Percentiles rank a stretch among this genome's conserved stretches.
phyloP scores from a whole-genome alignment of 2,797 vertebrate genomes.

The Synaphobranchus kaupii region DNA sequence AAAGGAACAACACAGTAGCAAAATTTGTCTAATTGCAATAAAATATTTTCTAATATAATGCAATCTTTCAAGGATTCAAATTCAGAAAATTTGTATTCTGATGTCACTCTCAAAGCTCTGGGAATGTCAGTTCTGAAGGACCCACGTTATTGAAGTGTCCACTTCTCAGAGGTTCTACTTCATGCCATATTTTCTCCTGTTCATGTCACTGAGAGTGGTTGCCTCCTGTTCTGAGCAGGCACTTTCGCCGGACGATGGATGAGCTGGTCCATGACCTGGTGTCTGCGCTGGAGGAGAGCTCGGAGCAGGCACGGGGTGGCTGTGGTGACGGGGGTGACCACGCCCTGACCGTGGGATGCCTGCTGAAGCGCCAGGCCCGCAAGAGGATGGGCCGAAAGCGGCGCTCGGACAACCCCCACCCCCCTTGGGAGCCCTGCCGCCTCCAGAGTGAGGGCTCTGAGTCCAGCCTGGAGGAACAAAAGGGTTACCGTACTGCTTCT shows the following conservation, averaged over 20 bases:
- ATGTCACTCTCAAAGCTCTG: too few relatives aligned
- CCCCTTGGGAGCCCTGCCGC: slow-evolving; percentile 90
- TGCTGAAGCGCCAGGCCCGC: slow-evolving; percentile 91
- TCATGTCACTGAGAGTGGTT: not conserved
- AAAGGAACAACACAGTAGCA: too few relatives aligned
- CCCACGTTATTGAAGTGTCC: too few relatives aligned
- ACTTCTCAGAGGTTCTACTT: not conserved
- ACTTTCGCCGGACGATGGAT: slow-evolving; percentile 97
- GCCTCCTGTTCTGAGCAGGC: slow-evolving; percentile 67
- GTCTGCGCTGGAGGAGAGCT: slow-evolving; percentile 87
- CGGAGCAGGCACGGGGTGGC: slow-evolving; percentile 91
- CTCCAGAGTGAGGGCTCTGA: slow-evolving; percentile 93
- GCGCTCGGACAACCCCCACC: slow-evolving; percentile 87
- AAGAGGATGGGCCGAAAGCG: slow-evolving; percentile 92
- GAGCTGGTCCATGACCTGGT: slow-evolving; percentile 98
- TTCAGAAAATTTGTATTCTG: not conserved
- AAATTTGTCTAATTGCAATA: too few relatives aligned
- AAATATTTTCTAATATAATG: too few relatives aligned
- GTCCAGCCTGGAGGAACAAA: slow-evolving; percentile 92
- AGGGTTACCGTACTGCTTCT: slow-evolving; percentile 74
- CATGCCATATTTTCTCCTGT: not conserved
- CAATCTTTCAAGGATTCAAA: not conserved
- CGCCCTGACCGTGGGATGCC: slow-evolving; percentile 85
- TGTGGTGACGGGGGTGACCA: slow-evolving; percentile 92
- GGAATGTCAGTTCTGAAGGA: too few relatives aligned